Percentiles rank a stretch among this genome's conserved stretches.
Conservation (phyloP, 2,888 invertebrate species). For the Synergus japonicus region DNA sequence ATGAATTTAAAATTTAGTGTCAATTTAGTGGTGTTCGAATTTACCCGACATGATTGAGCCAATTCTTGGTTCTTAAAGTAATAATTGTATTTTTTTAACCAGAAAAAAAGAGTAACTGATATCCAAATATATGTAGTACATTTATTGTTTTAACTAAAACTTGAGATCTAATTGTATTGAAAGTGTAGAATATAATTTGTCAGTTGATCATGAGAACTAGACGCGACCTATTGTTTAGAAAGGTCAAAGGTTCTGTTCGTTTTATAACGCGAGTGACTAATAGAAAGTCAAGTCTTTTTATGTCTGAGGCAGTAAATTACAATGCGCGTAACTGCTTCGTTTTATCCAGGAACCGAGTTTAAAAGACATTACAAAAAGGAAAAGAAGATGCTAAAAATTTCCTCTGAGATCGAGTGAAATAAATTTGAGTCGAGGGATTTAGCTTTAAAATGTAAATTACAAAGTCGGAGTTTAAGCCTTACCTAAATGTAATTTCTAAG, state of each 20-base stretch:
- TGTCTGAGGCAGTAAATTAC: slow-evolving; percentile 12
- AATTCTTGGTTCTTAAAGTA: no score
- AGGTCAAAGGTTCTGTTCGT: slow-evolving; percentile 3
- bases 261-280: background rate
- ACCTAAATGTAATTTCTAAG: slow-evolving; percentile 5
- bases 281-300: slow-evolving; percentile 18
- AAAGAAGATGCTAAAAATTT: no score
- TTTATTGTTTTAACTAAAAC: background rate
- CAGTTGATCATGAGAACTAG: slow-evolving; percentile 7
- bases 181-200: slow-evolving; percentile 13
- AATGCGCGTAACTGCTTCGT: background rate
- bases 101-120: no score
- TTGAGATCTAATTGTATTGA: slow-evolving; percentile 10
- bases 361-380: background rate
- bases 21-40: no score
- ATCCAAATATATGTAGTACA: no score
- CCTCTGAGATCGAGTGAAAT: background rate
- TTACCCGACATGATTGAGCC: no score
- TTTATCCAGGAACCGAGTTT: background rate
- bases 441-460: background rate
- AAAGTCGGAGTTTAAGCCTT: background rate
- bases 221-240: background rate
- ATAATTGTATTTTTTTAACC: no score
- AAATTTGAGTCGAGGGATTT: background rate
- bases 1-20: background rate